Base-by-base conservation (phyloP, 2,888 invertebrate species). In the Hydraecia micacea region DNA sequence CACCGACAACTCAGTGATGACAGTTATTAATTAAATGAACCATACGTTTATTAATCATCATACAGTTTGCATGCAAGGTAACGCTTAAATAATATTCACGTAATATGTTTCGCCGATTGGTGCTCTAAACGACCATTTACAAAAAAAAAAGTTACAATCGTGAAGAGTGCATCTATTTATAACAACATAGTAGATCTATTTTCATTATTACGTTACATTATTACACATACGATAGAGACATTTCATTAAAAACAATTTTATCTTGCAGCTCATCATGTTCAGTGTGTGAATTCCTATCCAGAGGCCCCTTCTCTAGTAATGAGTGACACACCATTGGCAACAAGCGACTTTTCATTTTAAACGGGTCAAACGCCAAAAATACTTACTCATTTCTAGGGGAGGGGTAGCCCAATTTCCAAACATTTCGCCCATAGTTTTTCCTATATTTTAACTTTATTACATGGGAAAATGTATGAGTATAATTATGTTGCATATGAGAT, bases 1-100 rank as follows among this genome's bases (percentile, higher is more conserved):
- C 84, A 89, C 88, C 81, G 83, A 83, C 79, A 87, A 86, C 83
- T 86, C 87, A 85, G 77, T 87, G 78, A 78, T 79, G 82, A 84
- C 81, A 85, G 73, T 72, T 81, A 78, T 79, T 80, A 82, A 68
- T 68, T 68, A 80, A 82, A 82, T 75, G 68, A 80, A 80, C 67
- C 76, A 80, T 68, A 79, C 21, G 36, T 75, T 73, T 76, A 75
- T 63, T 74, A 80, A 67, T 77, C 75, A 74, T 72, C 65, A 77
- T 79, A 81, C 76, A 63, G 82, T 85, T 85, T 79, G 70, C 70
- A 70, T 62, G 39, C 70, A 70, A 70, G 84, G 68, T 86, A 84
- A 74, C 52, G 67, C 74, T 84, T 87, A 79, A 69, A 66, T 75
- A 74, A 76, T 70, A 78, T 63, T 66, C 67, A 79, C 68, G 77